Evolutionary conservation across 1,140 invertebrate species (phyloP), one percentile per base, ranked within the genome.

Genomic region (Cydia strobilella): DNA sequence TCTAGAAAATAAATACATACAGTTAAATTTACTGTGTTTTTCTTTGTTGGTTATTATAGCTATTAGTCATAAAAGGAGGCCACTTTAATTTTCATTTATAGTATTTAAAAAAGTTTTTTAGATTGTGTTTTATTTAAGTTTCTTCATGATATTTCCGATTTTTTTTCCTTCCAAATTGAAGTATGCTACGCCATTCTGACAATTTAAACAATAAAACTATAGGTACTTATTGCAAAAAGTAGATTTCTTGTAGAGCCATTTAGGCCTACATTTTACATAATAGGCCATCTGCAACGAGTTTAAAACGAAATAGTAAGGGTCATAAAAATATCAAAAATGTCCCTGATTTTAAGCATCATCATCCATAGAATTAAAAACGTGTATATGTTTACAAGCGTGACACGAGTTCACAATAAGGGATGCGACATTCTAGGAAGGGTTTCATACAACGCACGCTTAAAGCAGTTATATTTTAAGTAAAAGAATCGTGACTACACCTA

Each of bases 401-500:
- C 54, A 23, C 20, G 54, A 23, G 54, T 59, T 59, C 10, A 20
- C 9, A 59, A 59, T 23, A 59, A 59, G 54, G 54, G 65, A 69
- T 69, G 65, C 18, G n/a, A 35, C 31, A 54, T 69, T 69, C 65
- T 18, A 10, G 65, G 65, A 69, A 69, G 31, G 65, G 65, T 69
- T 69, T 69, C 27, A 59, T 31, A 69, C 31, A 23, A 39, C 20
- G n/a, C 35, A 69, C n/a, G 73, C 54, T 20, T 48, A 74, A 74
- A 63, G 73, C 18, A 71, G 62, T 75, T 25, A 78, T 74, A 65
- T 63, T 71, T 62, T 48, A 54, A 74, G 42, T 69, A 75, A 51
- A 65, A 54, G n/a, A 79, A 75, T 86, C 86, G 86, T 88, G 86
- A 88, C 86, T 81, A 79, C 78, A 27, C 77, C 82, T 86, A 82